Evolutionary conservation across 2,797 vertebrate species (phyloP).

Genomic region (Falco peregrinus): DNA sequence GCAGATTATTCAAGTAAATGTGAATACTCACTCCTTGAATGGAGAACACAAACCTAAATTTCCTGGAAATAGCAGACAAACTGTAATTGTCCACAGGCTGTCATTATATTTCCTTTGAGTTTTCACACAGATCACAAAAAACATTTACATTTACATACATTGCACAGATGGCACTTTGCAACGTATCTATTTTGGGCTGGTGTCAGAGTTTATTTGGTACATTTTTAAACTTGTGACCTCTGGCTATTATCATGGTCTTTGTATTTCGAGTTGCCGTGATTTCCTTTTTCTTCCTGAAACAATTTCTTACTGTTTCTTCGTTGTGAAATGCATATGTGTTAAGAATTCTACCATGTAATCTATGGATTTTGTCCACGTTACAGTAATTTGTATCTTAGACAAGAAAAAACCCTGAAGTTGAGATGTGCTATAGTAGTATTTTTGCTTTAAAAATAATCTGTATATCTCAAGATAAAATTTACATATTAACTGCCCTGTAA

Average conservation of each 20-base stretch:
- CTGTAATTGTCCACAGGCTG: background rate
- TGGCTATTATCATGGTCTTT: background rate
- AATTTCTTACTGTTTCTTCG: background rate
- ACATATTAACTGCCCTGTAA: background rate
- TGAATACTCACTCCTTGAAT: background rate
- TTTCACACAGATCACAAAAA: background rate
- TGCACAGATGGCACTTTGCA: constrained; percentile 30
- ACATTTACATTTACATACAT: background rate
- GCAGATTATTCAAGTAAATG: background rate
- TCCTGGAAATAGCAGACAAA: background rate
- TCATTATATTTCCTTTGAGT: background rate
- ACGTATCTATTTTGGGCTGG: background rate
- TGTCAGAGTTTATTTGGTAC: background rate
- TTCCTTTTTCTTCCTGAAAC: background rate
- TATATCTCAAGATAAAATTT: background rate
- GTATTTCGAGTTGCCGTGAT: background rate
- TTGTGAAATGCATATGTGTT: background rate
- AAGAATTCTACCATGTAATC: background rate
- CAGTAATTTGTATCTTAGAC: background rate
- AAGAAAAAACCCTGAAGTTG: background rate
- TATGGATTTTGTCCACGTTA: background rate
- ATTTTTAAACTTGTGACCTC: constrained; percentile 49
- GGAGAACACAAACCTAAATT: background rate
- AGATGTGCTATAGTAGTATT: background rate
- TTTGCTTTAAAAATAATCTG: background rate